These are phyloP conservation scores for Philotrypesis tridentata DNA, from an alignment of 1,140 invertebrate genomes.

Conservation along the genomic window DNA sequence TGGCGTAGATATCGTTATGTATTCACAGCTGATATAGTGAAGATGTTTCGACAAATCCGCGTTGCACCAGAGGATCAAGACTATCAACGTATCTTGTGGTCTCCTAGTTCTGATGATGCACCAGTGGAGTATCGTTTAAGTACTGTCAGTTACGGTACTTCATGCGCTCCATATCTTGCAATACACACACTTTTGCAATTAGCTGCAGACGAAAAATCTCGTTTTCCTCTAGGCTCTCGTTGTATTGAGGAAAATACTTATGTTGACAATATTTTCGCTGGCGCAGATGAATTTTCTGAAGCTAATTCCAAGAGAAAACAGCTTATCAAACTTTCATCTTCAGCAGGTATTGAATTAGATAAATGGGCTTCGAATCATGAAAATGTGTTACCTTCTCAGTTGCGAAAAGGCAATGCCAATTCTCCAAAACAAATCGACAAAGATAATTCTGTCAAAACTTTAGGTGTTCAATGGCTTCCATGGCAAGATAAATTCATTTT, in stretches of 20 bases:
- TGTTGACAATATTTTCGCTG: not conserved
- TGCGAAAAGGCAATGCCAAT: not conserved
- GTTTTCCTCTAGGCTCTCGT: too few relatives aligned
- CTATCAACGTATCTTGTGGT: constrained; percentile 36
- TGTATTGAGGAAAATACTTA: not conserved
- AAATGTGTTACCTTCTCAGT: not conserved
- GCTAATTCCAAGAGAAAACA: not conserved
- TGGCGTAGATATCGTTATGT: constrained; percentile 18
- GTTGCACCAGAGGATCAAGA: constrained; percentile 12
- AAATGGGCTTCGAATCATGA: constrained; percentile 30
- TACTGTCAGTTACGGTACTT: too few relatives aligned
- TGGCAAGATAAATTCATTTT: too few relatives aligned
- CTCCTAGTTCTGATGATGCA: not conserved
- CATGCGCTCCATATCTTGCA: constrained; percentile 20
- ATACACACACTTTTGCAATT: not conserved
- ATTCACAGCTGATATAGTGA: constrained; percentile 46
- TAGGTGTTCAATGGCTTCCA: not conserved
- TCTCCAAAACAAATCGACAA: not conserved
- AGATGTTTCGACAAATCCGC: constrained; percentile 57
- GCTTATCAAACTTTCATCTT: not conserved
- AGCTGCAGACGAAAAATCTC: too few relatives aligned
- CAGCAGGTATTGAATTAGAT: constrained; percentile 9
- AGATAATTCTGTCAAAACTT: not conserved
- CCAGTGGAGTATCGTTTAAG: constrained; percentile 4
- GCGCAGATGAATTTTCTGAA: not conserved